Base-by-base conservation (phyloP, 2,113 vertebrate species). In the Aegithalos caudatus region DNA sequence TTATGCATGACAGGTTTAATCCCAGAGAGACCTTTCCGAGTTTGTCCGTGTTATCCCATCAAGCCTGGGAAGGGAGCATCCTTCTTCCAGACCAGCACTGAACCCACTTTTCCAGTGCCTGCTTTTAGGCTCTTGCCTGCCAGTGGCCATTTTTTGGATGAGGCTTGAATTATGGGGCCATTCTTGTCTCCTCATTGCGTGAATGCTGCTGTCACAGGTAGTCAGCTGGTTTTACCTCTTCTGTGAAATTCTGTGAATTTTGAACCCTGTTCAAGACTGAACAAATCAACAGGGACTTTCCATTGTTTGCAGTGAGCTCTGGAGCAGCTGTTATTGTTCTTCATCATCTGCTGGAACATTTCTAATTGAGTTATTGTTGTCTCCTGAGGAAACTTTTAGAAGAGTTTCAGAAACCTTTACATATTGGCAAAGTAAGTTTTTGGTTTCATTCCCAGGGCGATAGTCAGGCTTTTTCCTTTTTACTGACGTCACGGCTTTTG, bases 321-420 rank as follows among this genome's bases (percentile, higher is more conserved):
- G 14, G 81, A 95, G 53, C 94, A 97, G 96, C 96, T 96, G 96
- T 93, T 94, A 93, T 95, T 97, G 92, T 95, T 97, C 86, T 96
- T 93, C 92, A 83, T 94, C 92, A 80, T 93, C 71, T 83, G 85
- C 48, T 92, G 64, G 82, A 96, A 95, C 79, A 50, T 95, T 95
- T 96, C 65, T 86, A 76, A 77, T 81, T 2, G 1, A 87, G 44
- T 77, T 86, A 62, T 80, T 88, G 84, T 91, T 85, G 82, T 89
- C 83, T 93, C 81, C 71, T 7, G 44, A 92, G 95, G 82, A 95
- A 94, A 92, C 71, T 93, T 77, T 92, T 14, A 88, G 70, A 80
- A 86, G 80, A 70, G 60, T 83, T 88, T 58, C 79, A 88, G 85
- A 94, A 96, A 56, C 48, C 85, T 92, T 92, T 10, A 2, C 44